Evolutionary conservation across 2,113 vertebrate species (phyloP).

Genomic region (Tragelaphus buxtoni): DNA sequence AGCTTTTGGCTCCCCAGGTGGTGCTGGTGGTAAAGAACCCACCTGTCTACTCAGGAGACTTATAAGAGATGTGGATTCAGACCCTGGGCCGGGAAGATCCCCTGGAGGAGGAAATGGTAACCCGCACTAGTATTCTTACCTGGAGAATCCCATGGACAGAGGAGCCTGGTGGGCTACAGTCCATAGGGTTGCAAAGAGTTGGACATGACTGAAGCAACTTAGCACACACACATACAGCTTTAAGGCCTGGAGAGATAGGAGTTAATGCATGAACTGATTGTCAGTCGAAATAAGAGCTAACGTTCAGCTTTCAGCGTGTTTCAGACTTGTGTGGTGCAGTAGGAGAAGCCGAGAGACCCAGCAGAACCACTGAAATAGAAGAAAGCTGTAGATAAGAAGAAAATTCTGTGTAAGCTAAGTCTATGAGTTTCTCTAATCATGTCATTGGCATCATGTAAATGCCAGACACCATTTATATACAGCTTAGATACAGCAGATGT

Average conservation of each 20-base stretch:
- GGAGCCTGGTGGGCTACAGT: neutral
- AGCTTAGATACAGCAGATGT: constrained; percentile 59
- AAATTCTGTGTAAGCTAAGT: constrained; percentile 29
- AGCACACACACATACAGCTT: neutral
- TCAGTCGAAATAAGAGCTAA: neutral
- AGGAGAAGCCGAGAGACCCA: neutral
- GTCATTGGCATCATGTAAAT: constrained; percentile 68
- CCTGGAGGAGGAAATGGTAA: neutral
- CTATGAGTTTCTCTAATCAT: constrained; percentile 39
- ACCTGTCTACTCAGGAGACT: neutral
- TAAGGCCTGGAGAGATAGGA: neutral
- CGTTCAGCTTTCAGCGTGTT: constrained; percentile 13
- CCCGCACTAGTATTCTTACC: neutral
- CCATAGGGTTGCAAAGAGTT: neutral
- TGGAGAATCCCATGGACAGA: neutral
- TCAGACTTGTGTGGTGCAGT: neutral
- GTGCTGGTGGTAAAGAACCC: neutral
- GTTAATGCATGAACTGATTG: constrained; percentile 4
- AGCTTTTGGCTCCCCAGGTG: neutral
- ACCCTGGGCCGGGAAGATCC: neutral
- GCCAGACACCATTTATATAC: constrained; percentile 61
- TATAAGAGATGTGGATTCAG: neutral
- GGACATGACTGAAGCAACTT: neutral
- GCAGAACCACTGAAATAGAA: constrained; percentile 24
- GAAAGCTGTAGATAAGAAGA: constrained; percentile 30